Evolutionary conservation across 2,797 vertebrate genomes (phyloP).

Genomic region (Amblyraja radiata): DNA sequence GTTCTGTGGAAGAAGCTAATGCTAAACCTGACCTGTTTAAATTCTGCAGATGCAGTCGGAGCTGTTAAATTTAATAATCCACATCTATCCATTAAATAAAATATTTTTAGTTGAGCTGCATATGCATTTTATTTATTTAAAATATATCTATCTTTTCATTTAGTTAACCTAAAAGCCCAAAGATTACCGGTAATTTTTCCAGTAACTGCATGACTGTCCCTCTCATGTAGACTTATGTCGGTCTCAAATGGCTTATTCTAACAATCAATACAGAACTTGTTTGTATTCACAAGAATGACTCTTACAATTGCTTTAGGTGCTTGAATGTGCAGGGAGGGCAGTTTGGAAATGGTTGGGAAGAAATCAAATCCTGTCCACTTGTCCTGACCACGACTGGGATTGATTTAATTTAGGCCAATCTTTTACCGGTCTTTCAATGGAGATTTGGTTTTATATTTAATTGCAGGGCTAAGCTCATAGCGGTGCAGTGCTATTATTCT

Average conservation of each 20-base stretch:
- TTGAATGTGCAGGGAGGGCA: slow-evolving; percentile 56
- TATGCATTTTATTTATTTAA: not conserved
- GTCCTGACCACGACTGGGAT: slow-evolving; percentile 46
- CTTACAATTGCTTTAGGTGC: slow-evolving; percentile 54
- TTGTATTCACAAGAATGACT: slow-evolving; percentile 60
- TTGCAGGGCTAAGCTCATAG: slow-evolving; percentile 63
- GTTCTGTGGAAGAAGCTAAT: not conserved
- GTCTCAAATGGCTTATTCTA: slow-evolving; percentile 46
- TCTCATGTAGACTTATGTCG: slow-evolving; percentile 39
- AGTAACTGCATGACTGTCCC: not conserved
- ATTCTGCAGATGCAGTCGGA: not conserved
- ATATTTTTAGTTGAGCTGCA: not conserved
- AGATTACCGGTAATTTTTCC: slow-evolving; percentile 19
- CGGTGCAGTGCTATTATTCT: not conserved
- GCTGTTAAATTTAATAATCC: not conserved
- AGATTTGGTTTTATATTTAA: slow-evolving; percentile 63
- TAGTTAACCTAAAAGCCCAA: not conserved
- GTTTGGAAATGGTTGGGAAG: slow-evolving; percentile 53
- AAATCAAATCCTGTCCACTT: slow-evolving; percentile 51
- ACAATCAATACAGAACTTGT: slow-evolving; percentile 62
- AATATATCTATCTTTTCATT: not conserved
- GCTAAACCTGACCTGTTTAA: not conserved
- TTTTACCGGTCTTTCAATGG: slow-evolving; percentile 51
- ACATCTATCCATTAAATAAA: not conserved
- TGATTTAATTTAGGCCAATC: slow-evolving; percentile 66